Conservation (phyloP, 2,113 vertebrate species). For the Otolemur garnettii region DNA sequence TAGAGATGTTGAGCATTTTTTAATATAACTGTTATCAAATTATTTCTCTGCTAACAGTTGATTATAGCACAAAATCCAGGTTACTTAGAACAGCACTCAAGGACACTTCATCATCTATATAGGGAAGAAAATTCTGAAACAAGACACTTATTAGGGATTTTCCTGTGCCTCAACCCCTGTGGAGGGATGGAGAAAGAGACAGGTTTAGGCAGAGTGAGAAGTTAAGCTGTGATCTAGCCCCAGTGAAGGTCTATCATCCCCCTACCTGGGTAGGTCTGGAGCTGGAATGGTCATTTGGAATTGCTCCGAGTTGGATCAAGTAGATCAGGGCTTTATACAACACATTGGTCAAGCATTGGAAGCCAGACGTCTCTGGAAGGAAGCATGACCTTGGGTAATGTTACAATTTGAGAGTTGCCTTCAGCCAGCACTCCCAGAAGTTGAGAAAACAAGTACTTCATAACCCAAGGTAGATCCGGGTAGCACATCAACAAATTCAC, state of each 20-base stretch:
- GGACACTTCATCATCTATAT: neutral
- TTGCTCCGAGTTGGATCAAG: neutral
- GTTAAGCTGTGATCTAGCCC: neutral
- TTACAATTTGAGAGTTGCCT: neutral
- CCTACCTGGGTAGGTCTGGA: neutral
- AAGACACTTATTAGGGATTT: neutral
- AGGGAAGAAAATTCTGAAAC: constrained; percentile 21
- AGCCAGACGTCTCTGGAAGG: neutral
- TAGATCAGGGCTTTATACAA: neutral
- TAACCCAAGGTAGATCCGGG: neutral
- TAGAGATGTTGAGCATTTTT: neutral
- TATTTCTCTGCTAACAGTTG: neutral
- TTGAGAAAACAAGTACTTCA: neutral
- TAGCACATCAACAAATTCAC: neutral
- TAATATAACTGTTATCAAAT: neutral
- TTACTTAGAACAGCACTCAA: neutral
- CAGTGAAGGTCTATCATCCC: neutral
- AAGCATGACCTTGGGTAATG: neutral
- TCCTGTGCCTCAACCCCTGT: neutral
- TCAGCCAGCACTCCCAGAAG: neutral
- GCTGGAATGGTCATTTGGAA: neutral
- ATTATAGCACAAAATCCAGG: constrained; percentile 21
- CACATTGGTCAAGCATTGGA: neutral
- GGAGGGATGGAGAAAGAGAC: neutral
- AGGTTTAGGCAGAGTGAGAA: neutral